phyloP scores from a whole-genome alignment of 2,797 vertebrate genomes.

The Syncerus caffer region DNA sequence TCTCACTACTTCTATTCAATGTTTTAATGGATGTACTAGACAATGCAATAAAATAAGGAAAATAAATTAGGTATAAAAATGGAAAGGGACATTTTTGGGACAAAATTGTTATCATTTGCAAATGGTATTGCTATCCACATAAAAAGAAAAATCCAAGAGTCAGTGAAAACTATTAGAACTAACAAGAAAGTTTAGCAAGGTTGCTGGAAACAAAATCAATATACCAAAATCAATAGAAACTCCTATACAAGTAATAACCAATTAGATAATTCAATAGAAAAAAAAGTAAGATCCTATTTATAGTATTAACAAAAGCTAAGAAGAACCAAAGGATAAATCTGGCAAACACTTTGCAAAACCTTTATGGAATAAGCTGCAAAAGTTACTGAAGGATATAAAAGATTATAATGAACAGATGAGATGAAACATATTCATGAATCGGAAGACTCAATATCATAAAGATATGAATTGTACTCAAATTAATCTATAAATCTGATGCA shows the following conservation, averaged over 20 bases:
- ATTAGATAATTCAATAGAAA: slow-evolving; percentile 41
- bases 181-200: slow-evolving; percentile 24
- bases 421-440: slow-evolving; percentile 7
- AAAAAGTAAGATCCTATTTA: background rate
- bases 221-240: slow-evolving; percentile 12
- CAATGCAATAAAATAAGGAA: slow-evolving; percentile 45
- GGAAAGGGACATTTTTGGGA: background rate
- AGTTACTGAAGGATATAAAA: slow-evolving; percentile 14
- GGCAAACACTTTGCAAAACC: background rate
- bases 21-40: background rate
- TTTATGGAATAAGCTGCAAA: slow-evolving; percentile 14
- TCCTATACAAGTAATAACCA: background rate
- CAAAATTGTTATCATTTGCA: slow-evolving; percentile 12
- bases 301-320: background rate
- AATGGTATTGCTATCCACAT: background rate
- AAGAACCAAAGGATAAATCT: slow-evolving; percentile 29
- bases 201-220: slow-evolving; percentile 41
- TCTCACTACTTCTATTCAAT: slow-evolving; percentile 11
- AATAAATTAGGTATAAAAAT: slow-evolving; percentile 48
- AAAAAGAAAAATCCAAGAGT: background rate
- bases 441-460: background rate
- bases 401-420: background rate
- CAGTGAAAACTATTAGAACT: slow-evolving; percentile 1
- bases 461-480: background rate
- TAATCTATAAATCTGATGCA: background rate